These are phyloP conservation scores for Pseudeuparius sepicola DNA, from an alignment of 2,888 invertebrate species.

Conservation along the genomic window DNA sequence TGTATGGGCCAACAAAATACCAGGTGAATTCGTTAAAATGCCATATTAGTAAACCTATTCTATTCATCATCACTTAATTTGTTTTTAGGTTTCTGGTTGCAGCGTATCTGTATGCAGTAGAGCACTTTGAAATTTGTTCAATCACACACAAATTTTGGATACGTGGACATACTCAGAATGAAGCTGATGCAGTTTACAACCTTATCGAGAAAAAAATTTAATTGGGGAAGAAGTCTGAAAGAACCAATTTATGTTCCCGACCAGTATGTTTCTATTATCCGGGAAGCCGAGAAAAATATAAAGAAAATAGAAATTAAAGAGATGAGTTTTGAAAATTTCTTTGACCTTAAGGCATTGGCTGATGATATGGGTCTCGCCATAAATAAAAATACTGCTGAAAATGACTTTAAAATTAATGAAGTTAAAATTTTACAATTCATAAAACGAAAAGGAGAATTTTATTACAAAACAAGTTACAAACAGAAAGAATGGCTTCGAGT, in stretches of 20 bases:
- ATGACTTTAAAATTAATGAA: constrained; percentile 11
- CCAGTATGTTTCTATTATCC: constrained; percentile 13
- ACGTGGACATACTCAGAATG: constrained; percentile 17
- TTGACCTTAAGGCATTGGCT: constrained; percentile 13
- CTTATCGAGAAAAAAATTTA: constrained; percentile 13
- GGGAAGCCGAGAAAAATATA: constrained; percentile 15
- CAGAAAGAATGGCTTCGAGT: constrained; percentile 10
- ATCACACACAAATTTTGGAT: constrained; percentile 19
- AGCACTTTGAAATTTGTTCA: constrained; percentile 11
- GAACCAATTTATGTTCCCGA: constrained; percentile 17
- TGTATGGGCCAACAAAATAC: constrained; percentile 16
- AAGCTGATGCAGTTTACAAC: constrained; percentile 16
- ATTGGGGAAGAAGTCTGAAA: constrained; percentile 11
- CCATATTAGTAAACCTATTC: background rate
- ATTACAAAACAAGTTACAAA: constrained; percentile 13
- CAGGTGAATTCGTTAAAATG: constrained; percentile 6
- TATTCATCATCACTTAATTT: background rate
- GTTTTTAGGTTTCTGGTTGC: constrained; percentile 14
- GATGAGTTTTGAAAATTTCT: constrained; percentile 14
- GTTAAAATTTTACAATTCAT: constrained; percentile 12
- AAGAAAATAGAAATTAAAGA: constrained; percentile 14
- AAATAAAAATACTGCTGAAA: constrained; percentile 9
- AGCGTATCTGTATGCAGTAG: constrained; percentile 13
- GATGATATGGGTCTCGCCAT: constrained; percentile 12
- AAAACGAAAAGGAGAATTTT: constrained; percentile 10